Evolutionary conservation across 2,797 vertebrate species (phyloP), one percentile per base, ranked within the genome.

Genomic region (Tachyglossus aculeatus): DNA sequence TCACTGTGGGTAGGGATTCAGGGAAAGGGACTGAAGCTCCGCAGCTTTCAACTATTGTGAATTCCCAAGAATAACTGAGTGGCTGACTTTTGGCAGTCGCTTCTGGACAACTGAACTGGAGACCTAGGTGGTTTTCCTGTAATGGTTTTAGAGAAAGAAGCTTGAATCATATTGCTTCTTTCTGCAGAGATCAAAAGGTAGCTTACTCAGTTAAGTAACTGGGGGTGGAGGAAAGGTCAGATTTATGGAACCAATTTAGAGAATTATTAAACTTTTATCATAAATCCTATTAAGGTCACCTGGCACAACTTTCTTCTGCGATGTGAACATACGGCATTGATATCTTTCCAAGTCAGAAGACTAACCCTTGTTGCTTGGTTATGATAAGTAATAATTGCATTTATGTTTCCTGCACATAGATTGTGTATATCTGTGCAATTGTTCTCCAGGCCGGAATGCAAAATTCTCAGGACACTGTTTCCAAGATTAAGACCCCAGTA

Each of bases 181-280:
- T 90, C 74, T 83, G 67, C 51, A 56, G 73, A 86, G 82, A 88
- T 88, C 86, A 86, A 89, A n/a, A 88, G 86, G 60, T 36, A 10
- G 0, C 85, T 82, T 82, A 47, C 74, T 80, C 83, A 57, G 74
- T 66, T 79, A 83, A 88, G 84, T 60, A 82, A 70, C 4, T 16
- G 64, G 60, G 57, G 58, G 60, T n/a, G n/a, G n/a, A n/a, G n/a
- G n/a, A n/a, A 72, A 67, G 71, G 62, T 72, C 69, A 89, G 88
- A 89, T 89, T 90, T 90, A 90, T 90, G 82, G 85, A 85, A 78
- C 76, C 71, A 88, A 87, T 90, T 89, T 87, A 87, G 82, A 81
- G 84, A 87, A 86, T 90, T 88, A 90, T 88, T 90, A 90, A 90
- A 86, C 77, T 81, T 62, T n/a, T 63, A 5, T 70, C 71, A 72